These are phyloP conservation scores for Dryomyza anilis DNA, from an alignment of 2,888 invertebrate genomes.

Conservation along the genomic window DNA sequence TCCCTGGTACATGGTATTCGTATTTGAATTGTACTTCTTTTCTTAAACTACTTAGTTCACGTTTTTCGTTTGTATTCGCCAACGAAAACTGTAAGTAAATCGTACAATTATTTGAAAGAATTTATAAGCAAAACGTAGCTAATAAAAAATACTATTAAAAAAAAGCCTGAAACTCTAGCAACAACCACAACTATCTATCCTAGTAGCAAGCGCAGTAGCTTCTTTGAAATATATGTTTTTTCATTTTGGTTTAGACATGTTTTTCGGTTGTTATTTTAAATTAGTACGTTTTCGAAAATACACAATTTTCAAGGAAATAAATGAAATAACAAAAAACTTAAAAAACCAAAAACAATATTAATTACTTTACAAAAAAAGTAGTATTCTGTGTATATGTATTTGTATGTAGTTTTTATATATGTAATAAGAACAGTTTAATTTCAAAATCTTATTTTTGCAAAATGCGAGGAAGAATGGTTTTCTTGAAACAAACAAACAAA, in stretches of 20 bases:
- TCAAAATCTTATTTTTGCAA: constrained; percentile 6
- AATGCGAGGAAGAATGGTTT: no score
- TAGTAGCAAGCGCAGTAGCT: background rate
- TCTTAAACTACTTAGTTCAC: background rate
- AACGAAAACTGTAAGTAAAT: no score
- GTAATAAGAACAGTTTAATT: constrained; percentile 17
- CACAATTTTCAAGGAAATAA: constrained; percentile 15
- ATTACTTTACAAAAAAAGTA: constrained; percentile 30
- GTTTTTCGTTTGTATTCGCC: no score
- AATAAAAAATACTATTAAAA: constrained; percentile 5
- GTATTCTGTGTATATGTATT: constrained; percentile 25
- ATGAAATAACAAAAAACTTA: constrained; percentile 30
- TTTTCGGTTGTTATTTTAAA: no score
- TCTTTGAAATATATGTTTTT: no score
- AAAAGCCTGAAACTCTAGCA: constrained; percentile 12
- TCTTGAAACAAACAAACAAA: constrained; percentile 30
- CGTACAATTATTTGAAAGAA: no score
- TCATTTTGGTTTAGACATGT: no score
- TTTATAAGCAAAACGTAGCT: constrained; percentile 4
- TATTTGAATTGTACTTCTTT: background rate
- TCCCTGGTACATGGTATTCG: no score
- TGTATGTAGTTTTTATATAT: constrained; percentile 21
- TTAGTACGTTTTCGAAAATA: no score
- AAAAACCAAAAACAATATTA: constrained; percentile 27
- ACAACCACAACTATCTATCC: background rate